A percentile compares a stretch with the other conserved stretches of the same genome.
These are phyloP conservation scores for Cremastinae sp. DNA, from an alignment of 2,888 invertebrate species.

Conservation along the genomic window DNA sequence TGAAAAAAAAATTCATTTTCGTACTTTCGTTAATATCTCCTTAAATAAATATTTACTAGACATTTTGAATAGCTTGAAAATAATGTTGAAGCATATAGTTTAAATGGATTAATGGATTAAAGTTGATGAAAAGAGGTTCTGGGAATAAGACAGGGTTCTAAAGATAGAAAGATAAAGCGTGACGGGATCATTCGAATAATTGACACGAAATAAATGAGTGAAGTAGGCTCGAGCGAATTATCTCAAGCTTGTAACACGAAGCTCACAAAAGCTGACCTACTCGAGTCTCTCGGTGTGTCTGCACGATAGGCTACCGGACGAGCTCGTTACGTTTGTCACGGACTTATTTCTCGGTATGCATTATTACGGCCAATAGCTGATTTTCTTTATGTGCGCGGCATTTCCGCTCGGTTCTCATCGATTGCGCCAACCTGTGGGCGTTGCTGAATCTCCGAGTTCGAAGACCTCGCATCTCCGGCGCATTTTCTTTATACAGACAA, in stretches of 20 bases:
- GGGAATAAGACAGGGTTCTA: no score
- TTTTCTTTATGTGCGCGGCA: not conserved
- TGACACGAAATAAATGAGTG: not conserved
- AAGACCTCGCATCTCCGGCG: not conserved
- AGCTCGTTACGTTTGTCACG: slow-evolving; percentile 44
- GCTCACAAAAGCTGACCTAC: slow-evolving; percentile 2
- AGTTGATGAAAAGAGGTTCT: no score
- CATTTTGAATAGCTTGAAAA: no score
- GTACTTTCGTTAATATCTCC: no score
- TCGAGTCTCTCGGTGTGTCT: not conserved
- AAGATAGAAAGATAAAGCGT: not conserved
- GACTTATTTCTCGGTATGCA: slow-evolving; percentile 5
- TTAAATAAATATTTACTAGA: no score
- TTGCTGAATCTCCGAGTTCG: not conserved
- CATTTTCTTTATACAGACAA: no score
- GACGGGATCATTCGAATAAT: no score
- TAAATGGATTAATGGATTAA: no score
- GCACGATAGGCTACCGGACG: slow-evolving; percentile 30
- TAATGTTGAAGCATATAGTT: no score
- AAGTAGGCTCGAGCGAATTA: slow-evolving; percentile 9
- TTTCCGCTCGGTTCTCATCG: slow-evolving; percentile 4
- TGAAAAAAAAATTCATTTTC: no score
- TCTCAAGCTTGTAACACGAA: slow-evolving; percentile 23
- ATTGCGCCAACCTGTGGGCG: no score
- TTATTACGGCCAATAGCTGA: slow-evolving; percentile 26